Conservation (phyloP, 2,113 vertebrate genomes). For the Fulmarus glacialis region DNA sequence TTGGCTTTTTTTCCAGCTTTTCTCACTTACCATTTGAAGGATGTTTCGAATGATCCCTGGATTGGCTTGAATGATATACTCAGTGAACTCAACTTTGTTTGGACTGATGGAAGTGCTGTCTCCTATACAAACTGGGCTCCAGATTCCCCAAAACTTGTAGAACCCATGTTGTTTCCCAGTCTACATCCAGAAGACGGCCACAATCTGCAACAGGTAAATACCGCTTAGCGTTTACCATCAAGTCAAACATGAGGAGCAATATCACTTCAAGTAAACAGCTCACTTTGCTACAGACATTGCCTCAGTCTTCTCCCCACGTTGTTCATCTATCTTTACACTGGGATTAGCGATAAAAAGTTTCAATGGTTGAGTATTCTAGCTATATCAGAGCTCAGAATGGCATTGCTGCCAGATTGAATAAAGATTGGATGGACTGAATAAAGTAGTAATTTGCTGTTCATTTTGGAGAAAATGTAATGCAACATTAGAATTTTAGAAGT, state of each 20-base stretch:
- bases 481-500: neutral
- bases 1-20: constrained; percentile 76
- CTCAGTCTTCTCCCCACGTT: neutral
- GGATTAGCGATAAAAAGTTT: neutral
- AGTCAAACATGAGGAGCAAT: neutral
- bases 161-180: neutral
- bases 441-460: neutral
- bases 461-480: neutral
- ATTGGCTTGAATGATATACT: constrained; percentile 88
- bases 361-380: neutral
- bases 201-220: neutral
- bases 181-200: neutral
- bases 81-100: constrained; percentile 86
- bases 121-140: constrained; percentile 48
- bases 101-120: constrained; percentile 85
- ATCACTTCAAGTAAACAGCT: neutral
- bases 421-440: neutral
- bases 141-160: constrained; percentile 13
- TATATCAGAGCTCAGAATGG: neutral
- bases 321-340: neutral
- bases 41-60: constrained; percentile 78
- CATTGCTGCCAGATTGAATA: neutral
- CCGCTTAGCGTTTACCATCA: neutral
- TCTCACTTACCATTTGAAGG: constrained; percentile 80
- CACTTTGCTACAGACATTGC: neutral